Base-by-base conservation (phyloP, 2,888 invertebrate genomes). In the Campaea margaritaria region DNA sequence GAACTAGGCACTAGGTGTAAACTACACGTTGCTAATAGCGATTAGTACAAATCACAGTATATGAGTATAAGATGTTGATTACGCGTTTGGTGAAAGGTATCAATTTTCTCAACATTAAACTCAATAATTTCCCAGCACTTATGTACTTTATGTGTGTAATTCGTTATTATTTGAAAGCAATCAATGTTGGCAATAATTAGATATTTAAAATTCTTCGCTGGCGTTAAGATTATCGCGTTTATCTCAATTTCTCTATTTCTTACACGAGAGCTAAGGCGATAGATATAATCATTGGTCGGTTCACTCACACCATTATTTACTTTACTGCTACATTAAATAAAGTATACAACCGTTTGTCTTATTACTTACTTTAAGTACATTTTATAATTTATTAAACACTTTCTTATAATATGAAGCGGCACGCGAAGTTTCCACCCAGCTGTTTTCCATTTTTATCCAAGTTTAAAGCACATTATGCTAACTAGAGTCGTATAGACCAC, bases 191-290 rank as follows among this genome's bases (percentile, higher is more conserved):
- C 39, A 53, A 58, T 62, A 58, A 58, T 56, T 50, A 58, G 36
- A 21, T 54, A 58, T 38, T 57, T 55, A 51, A 57, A 49, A 63
- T 62, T 58, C 52, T 42, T 52, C 58, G 36, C 28, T 31, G 34
- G 47, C 42, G 13, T 45, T 28, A 27, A 50, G 53, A 61, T 69
- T 65, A 72, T 72, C 73, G 50, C 56, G 45, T 53, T 57, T 63
- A 74, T 69, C 65, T 74, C 64, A 69, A 70, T 76, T 72, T 72
- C 67, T 73, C 62, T 69, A 66, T 61, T 58, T 64, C 59, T 58
- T 54, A 54, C 49, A 11, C 48, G 48, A 36, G 45, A 39, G 49
- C 41, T 38, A 38, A 49, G 53, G 14, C 42, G 51, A 60, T 60
- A 51, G 46, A 60, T 28, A 42, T 61, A 61, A 43, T 62, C 53